Percentiles rank a stretch among this genome's conserved stretches.
phyloP scores from a whole-genome alignment of 2,113 vertebrate species.

The Myiozetetes cayanensis region DNA sequence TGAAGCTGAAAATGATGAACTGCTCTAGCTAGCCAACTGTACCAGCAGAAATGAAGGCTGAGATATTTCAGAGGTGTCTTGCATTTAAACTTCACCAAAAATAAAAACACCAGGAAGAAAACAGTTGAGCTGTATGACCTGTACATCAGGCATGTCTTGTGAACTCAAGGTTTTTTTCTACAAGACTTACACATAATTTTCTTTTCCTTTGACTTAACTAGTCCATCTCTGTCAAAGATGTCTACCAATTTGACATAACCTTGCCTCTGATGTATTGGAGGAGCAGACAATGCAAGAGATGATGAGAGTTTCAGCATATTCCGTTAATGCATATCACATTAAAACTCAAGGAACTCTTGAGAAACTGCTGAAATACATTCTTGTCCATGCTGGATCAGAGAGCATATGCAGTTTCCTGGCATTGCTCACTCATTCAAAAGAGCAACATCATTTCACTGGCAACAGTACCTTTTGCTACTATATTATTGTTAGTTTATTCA shows the following conservation, averaged over 20 bases:
- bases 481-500: background rate
- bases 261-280: conserved; percentile 1
- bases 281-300: background rate
- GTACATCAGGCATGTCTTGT: background rate
- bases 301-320: background rate
- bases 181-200: conserved; percentile 47
- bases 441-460: background rate
- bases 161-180: background rate
- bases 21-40: background rate
- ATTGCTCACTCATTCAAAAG: background rate
- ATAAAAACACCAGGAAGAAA: background rate
- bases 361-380: background rate
- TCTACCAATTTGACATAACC: conserved; percentile 23
- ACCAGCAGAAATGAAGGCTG: conserved; percentile 1
- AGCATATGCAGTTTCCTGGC: background rate
- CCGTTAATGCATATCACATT: background rate
- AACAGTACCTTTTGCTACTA: background rate
- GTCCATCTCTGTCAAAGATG: conserved; percentile 36
- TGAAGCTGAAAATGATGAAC: background rate
- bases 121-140: background rate
- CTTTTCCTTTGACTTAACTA: conserved; percentile 21
- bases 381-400: background rate
- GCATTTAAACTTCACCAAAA: conserved; percentile 27
- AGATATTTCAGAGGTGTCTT: conserved; percentile 26
- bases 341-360: background rate